Evolutionary conservation across 2,797 vertebrate genomes (phyloP).

Genomic region (Eidolon dupreanum): DNA sequence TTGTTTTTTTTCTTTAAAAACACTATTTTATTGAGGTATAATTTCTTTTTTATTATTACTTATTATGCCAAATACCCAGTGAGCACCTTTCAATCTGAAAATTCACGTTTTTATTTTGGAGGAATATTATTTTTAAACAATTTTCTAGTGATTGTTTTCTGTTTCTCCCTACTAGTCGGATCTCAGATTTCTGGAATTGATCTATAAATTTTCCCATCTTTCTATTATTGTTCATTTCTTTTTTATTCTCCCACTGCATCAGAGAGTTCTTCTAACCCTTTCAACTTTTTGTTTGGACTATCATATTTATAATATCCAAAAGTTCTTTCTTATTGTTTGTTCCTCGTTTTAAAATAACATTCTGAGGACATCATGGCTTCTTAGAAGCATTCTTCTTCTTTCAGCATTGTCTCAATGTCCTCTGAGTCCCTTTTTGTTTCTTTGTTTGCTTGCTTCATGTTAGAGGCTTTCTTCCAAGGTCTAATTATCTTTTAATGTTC

Average conservation of each 20-base stretch:
- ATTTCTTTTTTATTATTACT: neutral
- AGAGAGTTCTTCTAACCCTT: constrained; percentile 8
- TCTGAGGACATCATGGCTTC: neutral
- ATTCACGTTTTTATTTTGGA: neutral
- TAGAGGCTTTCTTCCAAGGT: constrained; percentile 7
- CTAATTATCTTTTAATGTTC: neutral
- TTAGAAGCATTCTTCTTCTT: neutral
- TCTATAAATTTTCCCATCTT: constrained; percentile 18
- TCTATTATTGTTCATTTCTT: neutral
- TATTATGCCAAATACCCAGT: neutral
- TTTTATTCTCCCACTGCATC: neutral
- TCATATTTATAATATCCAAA: constrained; percentile 42
- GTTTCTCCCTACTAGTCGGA: neutral
- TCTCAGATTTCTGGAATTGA: constrained; percentile 18
- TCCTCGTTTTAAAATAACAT: neutral
- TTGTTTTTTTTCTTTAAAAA: neutral
- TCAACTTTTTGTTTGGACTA: neutral
- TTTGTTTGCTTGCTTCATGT: constrained; percentile 20
- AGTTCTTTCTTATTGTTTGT: neutral
- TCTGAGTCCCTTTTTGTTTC: neutral
- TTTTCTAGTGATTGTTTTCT: constrained; percentile 10
- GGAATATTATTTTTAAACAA: neutral
- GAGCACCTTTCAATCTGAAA: neutral
- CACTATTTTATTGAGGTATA: neutral
- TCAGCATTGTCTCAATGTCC: neutral